Base-by-base conservation (phyloP, 2,888 invertebrate genomes). In the Napeogenes inachia region DNA sequence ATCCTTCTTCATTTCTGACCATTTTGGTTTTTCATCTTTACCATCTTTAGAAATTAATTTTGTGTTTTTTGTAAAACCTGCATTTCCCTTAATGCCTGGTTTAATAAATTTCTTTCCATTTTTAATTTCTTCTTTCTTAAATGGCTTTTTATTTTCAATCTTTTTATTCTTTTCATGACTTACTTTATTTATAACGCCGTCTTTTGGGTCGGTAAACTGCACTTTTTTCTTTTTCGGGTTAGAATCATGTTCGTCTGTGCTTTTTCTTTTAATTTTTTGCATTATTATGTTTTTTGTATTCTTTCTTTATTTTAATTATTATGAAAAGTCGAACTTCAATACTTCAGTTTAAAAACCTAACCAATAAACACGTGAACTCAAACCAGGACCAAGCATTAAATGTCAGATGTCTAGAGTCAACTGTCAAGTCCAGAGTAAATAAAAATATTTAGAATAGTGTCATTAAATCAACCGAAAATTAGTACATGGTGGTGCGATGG, bases 1-100 rank as follows among this genome's bases (percentile, higher is more conserved):
- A 65, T 95, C 92, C 73, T 94, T 93, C 74, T 95, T 96, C 79
- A 94, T 93, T 76, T 94, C 93, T 12, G 91, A 87, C 96, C 96
- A 96, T 75, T 94, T 92, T 0, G 93, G 92, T 61, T 83, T 94
- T 75, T 76, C 85, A 3, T 75, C 79, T 59, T 68, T 73, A 1
- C 68, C 65, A 55, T 76, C 75, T 42, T 76, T 78, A 69, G 84
- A 84, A 1, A 76, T 63, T 65, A 73, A 71, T 38, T 79, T 78
- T 38, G 65, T 70, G 33, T 64, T 71, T 63, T 75, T 77, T 2
- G 60, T 57, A 59, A 70, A 71, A 60, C 68, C 73, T 4, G 71
- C 67, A 59, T 81, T 82, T 0, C 67, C 65, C 62, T 72, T 60
- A 60, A 61, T 46, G 0, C 60, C 65, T 35, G 62, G 53, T 62